Base-by-base conservation (phyloP, 2,113 vertebrate species). In the Perccottus glenii region DNA sequence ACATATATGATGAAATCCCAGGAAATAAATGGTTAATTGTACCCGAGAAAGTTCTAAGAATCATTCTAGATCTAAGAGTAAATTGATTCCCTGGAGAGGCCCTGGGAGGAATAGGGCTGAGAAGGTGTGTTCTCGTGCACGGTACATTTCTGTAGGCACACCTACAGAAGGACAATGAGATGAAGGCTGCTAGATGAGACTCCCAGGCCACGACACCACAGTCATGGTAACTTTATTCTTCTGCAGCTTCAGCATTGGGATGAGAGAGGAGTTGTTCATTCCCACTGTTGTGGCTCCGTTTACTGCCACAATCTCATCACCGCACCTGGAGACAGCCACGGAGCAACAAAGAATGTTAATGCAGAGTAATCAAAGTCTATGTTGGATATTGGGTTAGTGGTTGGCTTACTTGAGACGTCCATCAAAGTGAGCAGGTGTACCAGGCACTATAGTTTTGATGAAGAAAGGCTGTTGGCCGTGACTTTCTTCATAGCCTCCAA, bases 381-480 rank as follows among this genome's bases (percentile, higher is more conserved):
- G 10, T 38, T 5, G 27, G 35, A 9, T 1, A 15, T 46, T 16
- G 4, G 9, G 33, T 46, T 0, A 33, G 46, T 27, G 42, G 6
- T 48, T 0, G 12, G 91, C 95, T 45, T 88, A 98, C 96, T 94
- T 97, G 53, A 97, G 94, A 60, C 95, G 94, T 50, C 93, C 91
- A 56, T 96, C 95, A 4, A 94, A 92, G 88, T 95, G 94, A 6
- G 95, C 95, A 0, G 96, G 94, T 0, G 96, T 96, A 14, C 94
- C 95, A 0, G 95, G 96, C 82, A 98, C 96, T 0, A 98, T 96
- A 90, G 96, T 96, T 90, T 97, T 98, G 77, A 98, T 98, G 91
- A 96, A 98, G 92, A 98, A 98, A 0, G 96, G 96, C 83, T 97
- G 94, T 86, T 95, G 94, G 4, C 95, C 94, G 63, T 94, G 94